Percentiles rank a stretch among this genome's conserved stretches.
Conservation (phyloP, 2,888 invertebrate genomes). For the Agriopis marginaria region DNA sequence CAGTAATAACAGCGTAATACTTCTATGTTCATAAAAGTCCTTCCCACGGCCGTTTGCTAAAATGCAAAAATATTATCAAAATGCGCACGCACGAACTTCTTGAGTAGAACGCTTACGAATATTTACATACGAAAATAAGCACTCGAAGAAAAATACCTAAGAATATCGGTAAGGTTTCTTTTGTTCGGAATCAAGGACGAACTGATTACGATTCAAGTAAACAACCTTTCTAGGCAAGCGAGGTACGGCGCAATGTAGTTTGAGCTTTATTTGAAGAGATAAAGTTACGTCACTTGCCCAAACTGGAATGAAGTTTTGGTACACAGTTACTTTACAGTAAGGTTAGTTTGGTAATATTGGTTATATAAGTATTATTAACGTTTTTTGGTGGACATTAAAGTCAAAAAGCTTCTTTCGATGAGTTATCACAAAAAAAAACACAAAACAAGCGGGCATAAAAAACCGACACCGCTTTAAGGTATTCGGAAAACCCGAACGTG, state of each 20-base stretch:
- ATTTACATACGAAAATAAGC: slow-evolving; percentile 48
- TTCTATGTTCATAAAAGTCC: slow-evolving; percentile 38
- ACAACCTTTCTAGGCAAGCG: slow-evolving; percentile 31
- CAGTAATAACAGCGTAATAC: slow-evolving; percentile 27
- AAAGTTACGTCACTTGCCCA: slow-evolving; percentile 23
- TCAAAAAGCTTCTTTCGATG: too few relatives aligned
- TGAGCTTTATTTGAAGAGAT: slow-evolving; percentile 24
- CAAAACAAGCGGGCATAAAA: too few relatives aligned
- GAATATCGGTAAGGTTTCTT: slow-evolving; percentile 23
- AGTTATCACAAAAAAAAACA: too few relatives aligned
- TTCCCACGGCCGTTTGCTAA: slow-evolving; percentile 40
- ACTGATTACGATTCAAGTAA: slow-evolving; percentile 33
- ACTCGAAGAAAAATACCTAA: slow-evolving; percentile 32
- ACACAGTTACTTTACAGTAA: neutral
- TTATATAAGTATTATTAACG: too few relatives aligned
- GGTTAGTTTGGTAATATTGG: neutral
- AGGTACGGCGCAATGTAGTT: slow-evolving; percentile 26
- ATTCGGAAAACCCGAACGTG: too few relatives aligned
- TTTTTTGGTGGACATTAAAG: too few relatives aligned
- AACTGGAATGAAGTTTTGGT: slow-evolving; percentile 23
- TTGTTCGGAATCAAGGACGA: slow-evolving; percentile 32
- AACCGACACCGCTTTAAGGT: too few relatives aligned
- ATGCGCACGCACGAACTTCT: slow-evolving; percentile 60
- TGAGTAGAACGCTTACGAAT: slow-evolving; percentile 51
- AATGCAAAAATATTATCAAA: slow-evolving; percentile 55